Evolutionary conservation across 2,113 vertebrate species (phyloP).

Genomic region (Dermatemys mawii): DNA sequence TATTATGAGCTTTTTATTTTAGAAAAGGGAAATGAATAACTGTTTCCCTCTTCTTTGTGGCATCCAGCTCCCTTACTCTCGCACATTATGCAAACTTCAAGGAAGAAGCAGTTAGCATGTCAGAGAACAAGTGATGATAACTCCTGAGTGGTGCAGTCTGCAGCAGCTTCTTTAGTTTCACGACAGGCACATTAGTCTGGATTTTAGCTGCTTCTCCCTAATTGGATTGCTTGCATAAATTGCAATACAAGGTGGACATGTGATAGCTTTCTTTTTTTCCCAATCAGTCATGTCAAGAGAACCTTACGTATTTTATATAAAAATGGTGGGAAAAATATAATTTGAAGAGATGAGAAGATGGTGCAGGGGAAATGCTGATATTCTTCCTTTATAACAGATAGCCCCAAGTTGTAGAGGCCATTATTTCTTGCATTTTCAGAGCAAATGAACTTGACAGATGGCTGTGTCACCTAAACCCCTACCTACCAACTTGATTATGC

Average conservation of each 20-base stretch:
- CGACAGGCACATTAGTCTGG: constrained; percentile 62
- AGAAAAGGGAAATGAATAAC: constrained; percentile 16
- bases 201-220: constrained; percentile 73
- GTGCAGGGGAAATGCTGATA: constrained; percentile 76
- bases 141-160: constrained; percentile 13
- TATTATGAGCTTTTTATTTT: constrained; percentile 62
- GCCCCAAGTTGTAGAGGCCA: constrained; percentile 90
- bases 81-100: constrained; percentile 43
- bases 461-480: constrained; percentile 98
- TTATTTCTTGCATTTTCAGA: constrained; percentile 99
- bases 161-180: constrained; percentile 45
- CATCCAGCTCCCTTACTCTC: constrained; percentile 18
- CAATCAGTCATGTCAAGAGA: constrained; percentile 69
- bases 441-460: constrained; percentile 99
- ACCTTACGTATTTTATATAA: constrained; percentile 61
- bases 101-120: constrained; percentile 31
- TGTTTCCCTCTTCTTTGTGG: background rate
- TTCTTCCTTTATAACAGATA: constrained; percentile 91
- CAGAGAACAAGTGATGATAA: constrained; percentile 12
- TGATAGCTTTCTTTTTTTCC: constrained; percentile 67
- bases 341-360: constrained; percentile 79
- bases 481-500: constrained; percentile 99
- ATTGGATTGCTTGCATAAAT: constrained; percentile 89
- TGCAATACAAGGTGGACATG: constrained; percentile 81
- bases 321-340: constrained; percentile 77